Percentiles rank a stretch among this genome's conserved stretches.
Evolutionary conservation across 1,140 invertebrate species (phyloP).

Genomic region (Atopsyche davidsoni): DNA sequence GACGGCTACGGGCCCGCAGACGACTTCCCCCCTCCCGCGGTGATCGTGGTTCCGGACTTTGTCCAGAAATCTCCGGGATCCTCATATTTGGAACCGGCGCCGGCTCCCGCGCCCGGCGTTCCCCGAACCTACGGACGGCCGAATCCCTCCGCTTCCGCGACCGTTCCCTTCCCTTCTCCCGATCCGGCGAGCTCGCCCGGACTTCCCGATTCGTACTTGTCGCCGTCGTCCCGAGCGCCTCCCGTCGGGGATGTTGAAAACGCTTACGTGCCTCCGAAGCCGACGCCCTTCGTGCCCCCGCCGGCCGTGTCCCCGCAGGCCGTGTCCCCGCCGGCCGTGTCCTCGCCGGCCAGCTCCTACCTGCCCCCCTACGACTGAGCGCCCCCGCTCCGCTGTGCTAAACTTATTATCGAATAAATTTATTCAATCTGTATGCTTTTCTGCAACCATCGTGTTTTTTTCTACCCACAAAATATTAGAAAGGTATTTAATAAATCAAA

Average conservation of each 20-base stretch:
- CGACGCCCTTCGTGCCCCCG: conserved; percentile 7
- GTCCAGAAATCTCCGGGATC: conserved; percentile 1
- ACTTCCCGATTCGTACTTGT: conserved; percentile 11
- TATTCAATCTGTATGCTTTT: no score
- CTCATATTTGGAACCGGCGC: conserved; percentile 3
- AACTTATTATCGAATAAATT: neutral
- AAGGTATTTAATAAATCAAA: no score
- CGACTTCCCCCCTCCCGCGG: neutral
- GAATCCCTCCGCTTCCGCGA: no score
- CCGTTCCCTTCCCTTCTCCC: no score
- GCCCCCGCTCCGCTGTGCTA: no score
- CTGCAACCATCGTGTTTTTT: no score
- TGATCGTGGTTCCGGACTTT: neutral
- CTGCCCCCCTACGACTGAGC: conserved; percentile 17
- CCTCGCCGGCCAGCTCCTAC: conserved; percentile 26
- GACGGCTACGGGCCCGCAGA: neutral
- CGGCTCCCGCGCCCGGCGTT: neutral
- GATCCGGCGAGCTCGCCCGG: neutral
- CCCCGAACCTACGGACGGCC: no score
- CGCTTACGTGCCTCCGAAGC: conserved; percentile 7
- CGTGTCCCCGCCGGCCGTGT: conserved; percentile 10
- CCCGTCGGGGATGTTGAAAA: conserved; percentile 1
- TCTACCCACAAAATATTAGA: no score
- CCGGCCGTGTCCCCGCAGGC: neutral
- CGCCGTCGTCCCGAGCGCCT: conserved; percentile 9